Conservation (phyloP, 2,888 invertebrate genomes). For the Drosophila parthenogenetica region DNA sequence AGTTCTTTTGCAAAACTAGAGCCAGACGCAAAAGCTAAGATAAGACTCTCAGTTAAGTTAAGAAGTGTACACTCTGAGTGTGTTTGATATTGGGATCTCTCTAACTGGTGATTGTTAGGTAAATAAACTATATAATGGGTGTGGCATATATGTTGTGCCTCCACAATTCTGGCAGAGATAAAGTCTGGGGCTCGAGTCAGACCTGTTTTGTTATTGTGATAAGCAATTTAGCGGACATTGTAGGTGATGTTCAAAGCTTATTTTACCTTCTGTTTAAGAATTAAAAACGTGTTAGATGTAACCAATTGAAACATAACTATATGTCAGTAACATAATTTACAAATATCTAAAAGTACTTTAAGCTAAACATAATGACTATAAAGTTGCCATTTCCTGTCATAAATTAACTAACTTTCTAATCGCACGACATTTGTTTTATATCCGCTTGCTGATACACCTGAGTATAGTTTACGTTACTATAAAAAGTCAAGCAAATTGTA, state of each 20-base stretch:
- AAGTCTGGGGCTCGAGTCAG: not conserved
- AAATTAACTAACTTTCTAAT: no score
- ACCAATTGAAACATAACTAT: no score
- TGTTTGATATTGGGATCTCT: constrained; percentile 15
- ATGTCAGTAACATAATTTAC: no score
- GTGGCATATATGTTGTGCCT: constrained; percentile 44
- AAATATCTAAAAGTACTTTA: no score
- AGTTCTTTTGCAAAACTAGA: not conserved
- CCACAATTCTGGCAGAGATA: constrained; percentile 14
- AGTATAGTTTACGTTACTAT: not conserved
- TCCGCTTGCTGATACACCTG: not conserved
- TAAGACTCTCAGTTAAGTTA: constrained; percentile 26
- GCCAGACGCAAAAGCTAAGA: constrained; percentile 26
- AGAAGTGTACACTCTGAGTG: constrained; percentile 9
- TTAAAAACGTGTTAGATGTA: constrained; percentile 26
- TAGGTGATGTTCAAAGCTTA: constrained; percentile 24
- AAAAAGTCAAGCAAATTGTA: not conserved
- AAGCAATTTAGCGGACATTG: constrained; percentile 51
- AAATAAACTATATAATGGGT: constrained; percentile 45
- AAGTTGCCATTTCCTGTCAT: no score
- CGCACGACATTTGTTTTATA: no score
- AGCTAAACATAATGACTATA: no score
- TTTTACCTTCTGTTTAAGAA: not conserved
- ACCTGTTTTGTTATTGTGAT: constrained; percentile 24
- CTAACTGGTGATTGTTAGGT: constrained; percentile 20